Percentiles rank a stretch among this genome's conserved stretches.
phyloP scores from a whole-genome alignment of 92 coral and sea anemone species.

The Galaxea fascicularis region DNA sequence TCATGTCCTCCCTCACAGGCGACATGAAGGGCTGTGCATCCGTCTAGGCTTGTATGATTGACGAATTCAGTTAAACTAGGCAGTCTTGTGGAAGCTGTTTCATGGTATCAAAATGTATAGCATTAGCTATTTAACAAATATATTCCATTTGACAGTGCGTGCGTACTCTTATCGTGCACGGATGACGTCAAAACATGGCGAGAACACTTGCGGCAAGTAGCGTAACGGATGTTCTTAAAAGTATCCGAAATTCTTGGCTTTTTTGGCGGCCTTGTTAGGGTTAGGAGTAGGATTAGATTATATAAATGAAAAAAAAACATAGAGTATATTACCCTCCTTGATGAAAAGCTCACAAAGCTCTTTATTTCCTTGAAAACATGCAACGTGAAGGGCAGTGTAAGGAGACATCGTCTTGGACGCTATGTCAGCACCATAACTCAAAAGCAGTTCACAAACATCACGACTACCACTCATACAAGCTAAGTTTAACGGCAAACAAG shows the following conservation, averaged over 20 bases:
- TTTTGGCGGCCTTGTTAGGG: too few species aligned
- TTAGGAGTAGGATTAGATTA: too few species aligned
- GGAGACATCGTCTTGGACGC: not conserved
- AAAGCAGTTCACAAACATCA: slow-evolving; percentile 54
- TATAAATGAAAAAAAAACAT: not conserved
- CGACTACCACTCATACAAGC: slow-evolving; percentile 65
- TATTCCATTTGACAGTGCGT: too few species aligned
- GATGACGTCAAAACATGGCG: too few species aligned
- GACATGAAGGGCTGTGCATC: slow-evolving; percentile 57
- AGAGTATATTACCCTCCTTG: slow-evolving; percentile 17
- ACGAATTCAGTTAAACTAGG: slow-evolving; percentile 19
- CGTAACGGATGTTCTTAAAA: too few species aligned
- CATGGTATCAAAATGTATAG: not conserved
- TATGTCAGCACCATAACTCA: slow-evolving; percentile 56
- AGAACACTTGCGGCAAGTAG: too few species aligned
- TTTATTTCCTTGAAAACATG: slow-evolving; percentile 53
- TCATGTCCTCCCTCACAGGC: slow-evolving; percentile 66
- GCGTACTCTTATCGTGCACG: too few species aligned
- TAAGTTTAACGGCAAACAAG: slow-evolving; percentile 24
- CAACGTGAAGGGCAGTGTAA: slow-evolving; percentile 64
- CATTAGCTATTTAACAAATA: not conserved
- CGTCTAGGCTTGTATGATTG: slow-evolving; percentile 50
- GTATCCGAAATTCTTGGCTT: too few species aligned
- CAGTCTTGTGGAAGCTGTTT: slow-evolving; percentile 60
- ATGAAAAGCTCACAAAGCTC: slow-evolving; percentile 62